Evolutionary conservation across 1,140 invertebrate species (phyloP), one percentile per base, ranked within the genome.

Genomic region (Nymphalis io): DNA sequence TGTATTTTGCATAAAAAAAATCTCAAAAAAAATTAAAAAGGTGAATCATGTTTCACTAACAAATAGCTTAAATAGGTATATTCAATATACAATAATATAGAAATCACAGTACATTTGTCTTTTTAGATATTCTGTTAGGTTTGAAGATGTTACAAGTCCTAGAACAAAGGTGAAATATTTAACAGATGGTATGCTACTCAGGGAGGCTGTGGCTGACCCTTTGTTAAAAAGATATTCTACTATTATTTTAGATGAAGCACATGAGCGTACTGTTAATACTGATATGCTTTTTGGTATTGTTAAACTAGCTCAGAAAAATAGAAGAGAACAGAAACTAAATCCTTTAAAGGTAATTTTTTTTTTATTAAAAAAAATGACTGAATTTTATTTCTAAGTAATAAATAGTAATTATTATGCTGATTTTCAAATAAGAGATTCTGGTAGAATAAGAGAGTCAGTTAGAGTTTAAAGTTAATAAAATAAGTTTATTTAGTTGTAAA

Each of bases 171-270:
- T 99, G 10, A 96, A 96, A 85, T 99, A 96, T 92, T 92, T 98
- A 79, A 99, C 98, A 57, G 98, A 99, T 93, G 98, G 98, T 68
- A 98, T 99, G 96, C 91, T 99, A 72, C 92, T 99, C 0, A 89
- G 98, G 71, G 98, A 99, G 92, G 96, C 97, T 2, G 95, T 98
- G 84, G 85, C 88, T 68, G 95, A 97, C 87, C 93, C 94, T 46
- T 87, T 95, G 16, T 80, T 97, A 3, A 94, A 92, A 60, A 94
- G 94, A 71, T 99, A 99, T 87, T 95, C 94, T 16, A 92, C 97
- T 23, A 93, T 99, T 12, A 96, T 99, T 69, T 90, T 99, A 23
- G 98, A 99, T 92, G 98, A 99, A 92, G 98, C 97, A 70, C 98
- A 99, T 87, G 98, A 99, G 92, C 93, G 98, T 60, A 98, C 98